phyloP scores from a whole-genome alignment of 2,888 invertebrate genomes.

The Sarcophaga carnaria region DNA sequence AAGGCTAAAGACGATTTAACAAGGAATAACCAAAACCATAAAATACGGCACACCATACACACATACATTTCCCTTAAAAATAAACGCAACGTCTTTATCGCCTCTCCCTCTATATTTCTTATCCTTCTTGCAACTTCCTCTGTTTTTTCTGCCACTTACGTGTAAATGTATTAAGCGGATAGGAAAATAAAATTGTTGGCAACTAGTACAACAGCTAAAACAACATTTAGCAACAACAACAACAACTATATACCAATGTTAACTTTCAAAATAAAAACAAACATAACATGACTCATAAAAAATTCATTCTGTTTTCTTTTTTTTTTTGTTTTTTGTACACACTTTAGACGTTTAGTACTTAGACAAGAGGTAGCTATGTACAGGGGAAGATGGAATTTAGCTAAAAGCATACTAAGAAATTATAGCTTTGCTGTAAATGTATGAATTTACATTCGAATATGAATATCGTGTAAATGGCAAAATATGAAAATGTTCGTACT shows the following conservation, averaged over 20 bases:
- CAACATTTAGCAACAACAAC: constrained; percentile 13
- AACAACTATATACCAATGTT: neutral
- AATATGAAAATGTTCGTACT: constrained; percentile 27
- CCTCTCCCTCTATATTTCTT: constrained; percentile 18
- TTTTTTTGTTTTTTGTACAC: constrained; percentile 1
- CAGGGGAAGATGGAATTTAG: neutral
- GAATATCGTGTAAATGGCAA: constrained; percentile 29
- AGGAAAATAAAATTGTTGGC: too few species aligned
- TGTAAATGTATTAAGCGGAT: constrained; percentile 14
- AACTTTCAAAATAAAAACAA: constrained; percentile 17
- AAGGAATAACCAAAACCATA: constrained; percentile 36
- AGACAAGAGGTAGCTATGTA: constrained; percentile 4
- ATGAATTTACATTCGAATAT: neutral
- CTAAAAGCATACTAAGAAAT: constrained; percentile 10
- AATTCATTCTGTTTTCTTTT: constrained; percentile 64
- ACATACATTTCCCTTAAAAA: too few species aligned
- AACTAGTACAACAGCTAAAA: constrained; percentile 4
- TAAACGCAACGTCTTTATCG: too few species aligned
- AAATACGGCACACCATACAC: neutral
- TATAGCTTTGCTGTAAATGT: constrained; percentile 14
- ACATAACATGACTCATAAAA: constrained; percentile 64
- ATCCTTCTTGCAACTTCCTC: constrained; percentile 17
- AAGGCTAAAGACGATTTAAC: neutral
- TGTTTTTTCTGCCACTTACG: neutral
- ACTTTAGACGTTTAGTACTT: constrained; percentile 40